Evolutionary conservation across 1,140 invertebrate species (phyloP).

Genomic region (Bombus fervidus): DNA sequence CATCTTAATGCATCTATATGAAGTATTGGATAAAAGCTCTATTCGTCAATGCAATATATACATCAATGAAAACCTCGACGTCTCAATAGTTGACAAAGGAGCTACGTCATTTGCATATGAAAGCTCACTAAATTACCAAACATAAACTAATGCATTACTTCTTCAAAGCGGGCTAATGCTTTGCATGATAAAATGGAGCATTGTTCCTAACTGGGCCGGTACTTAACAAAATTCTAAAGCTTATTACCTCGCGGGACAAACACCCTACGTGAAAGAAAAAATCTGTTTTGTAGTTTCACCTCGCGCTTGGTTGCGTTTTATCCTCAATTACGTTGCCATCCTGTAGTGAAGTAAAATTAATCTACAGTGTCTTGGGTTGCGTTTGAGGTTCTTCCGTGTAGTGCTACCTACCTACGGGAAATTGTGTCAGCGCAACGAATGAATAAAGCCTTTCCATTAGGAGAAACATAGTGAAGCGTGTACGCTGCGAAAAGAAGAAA

Average conservation of each 20-base stretch:
- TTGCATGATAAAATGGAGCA: not conserved
- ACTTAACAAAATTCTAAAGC: not conserved
- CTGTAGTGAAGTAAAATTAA: not conserved
- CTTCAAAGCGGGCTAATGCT: not conserved
- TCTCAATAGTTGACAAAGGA: not conserved
- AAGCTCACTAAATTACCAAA: not conserved
- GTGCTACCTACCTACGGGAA: not conserved
- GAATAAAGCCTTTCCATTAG: conserved; percentile 21
- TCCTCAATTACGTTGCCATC: not conserved
- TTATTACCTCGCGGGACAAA: not conserved
- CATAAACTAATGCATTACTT: conserved; percentile 1
- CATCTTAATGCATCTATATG: not conserved
- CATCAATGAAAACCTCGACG: not conserved
- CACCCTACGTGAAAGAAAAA: not conserved
- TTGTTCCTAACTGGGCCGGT: not conserved
- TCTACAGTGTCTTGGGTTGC: not conserved
- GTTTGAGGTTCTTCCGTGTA: not conserved
- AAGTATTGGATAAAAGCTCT: not conserved
- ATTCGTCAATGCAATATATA: not conserved
- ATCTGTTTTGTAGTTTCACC: not conserved
- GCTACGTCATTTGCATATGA: not conserved
- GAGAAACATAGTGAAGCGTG: not conserved
- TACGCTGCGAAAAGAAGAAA: not conserved
- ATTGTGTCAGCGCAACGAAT: conserved; percentile 5
- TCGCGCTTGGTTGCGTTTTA: not conserved